Percentiles rank a stretch among this genome's conserved stretches.
Evolutionary conservation across 2,888 invertebrate species (phyloP).

Genomic region (Philopedon plagiatum): DNA sequence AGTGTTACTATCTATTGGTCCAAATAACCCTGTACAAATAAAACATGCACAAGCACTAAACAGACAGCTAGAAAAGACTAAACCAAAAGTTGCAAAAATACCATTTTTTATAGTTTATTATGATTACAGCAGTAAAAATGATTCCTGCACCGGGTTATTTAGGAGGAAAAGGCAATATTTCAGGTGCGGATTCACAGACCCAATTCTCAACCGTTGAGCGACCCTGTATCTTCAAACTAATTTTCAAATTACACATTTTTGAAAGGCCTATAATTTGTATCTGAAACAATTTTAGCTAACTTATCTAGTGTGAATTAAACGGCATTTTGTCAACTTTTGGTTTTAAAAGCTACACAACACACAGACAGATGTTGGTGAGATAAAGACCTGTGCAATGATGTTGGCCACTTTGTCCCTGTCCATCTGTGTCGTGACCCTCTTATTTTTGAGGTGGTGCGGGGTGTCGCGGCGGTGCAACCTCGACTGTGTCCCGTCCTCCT

Average conservation of each 20-base stretch:
- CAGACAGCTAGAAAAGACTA: background rate
- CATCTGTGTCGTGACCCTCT: constrained; percentile 83
- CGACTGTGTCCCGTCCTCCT: constrained; percentile 73
- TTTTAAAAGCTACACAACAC: constrained; percentile 9
- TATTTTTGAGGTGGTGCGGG: constrained; percentile 99
- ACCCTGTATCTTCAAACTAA: too few relatives aligned
- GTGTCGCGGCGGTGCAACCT: constrained; percentile 94
- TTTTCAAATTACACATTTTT: too few relatives aligned
- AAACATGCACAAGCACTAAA: background rate
- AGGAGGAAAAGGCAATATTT: too few relatives aligned
- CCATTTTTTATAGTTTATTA: too few relatives aligned
- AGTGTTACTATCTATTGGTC: too few relatives aligned
- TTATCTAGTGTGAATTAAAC: background rate
- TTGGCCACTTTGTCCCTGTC: constrained; percentile 82
- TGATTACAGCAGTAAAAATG: too few relatives aligned
- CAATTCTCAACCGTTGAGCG: too few relatives aligned
- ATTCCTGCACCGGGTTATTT: too few relatives aligned
- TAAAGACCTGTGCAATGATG: constrained; percentile 78
- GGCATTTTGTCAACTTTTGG: background rate
- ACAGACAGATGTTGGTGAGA: constrained; percentile 11
- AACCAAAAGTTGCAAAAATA: background rate
- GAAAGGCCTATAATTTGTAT: too few relatives aligned
- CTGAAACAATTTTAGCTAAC: too few relatives aligned
- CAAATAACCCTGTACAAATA: too few relatives aligned
- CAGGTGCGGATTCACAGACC: too few relatives aligned